phyloP scores from a whole-genome alignment of 1,140 invertebrate genomes.

The Drosophila pallidifrons region DNA sequence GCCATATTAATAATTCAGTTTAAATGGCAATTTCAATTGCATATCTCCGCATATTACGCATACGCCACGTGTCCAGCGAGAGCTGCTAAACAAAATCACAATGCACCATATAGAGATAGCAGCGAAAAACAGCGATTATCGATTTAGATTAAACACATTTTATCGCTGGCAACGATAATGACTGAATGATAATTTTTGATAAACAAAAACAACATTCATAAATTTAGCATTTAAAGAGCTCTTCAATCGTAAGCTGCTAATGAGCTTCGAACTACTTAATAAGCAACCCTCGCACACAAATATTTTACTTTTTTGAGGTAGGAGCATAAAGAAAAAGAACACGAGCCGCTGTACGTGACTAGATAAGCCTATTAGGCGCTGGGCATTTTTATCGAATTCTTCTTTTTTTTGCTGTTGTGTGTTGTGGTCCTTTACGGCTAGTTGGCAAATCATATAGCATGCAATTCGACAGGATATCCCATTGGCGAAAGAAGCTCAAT shows the following conservation, averaged over 20 bases:
- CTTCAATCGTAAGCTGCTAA: background rate
- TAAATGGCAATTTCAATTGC: constrained; percentile 49
- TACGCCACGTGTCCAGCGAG: constrained; percentile 28
- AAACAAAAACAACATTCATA: background rate
- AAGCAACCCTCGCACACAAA: constrained; percentile 12
- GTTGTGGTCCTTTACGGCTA: constrained; percentile 11
- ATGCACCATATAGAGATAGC: background rate
- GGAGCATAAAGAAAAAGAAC: background rate
- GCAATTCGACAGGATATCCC: constrained; percentile 30
- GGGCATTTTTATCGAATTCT: too few relatives aligned
- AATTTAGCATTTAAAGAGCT: background rate
- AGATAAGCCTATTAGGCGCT: constrained; percentile 60
- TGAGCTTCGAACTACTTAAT: background rate
- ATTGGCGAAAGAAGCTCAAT: background rate
- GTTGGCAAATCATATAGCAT: constrained; percentile 28
- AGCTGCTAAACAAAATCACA: background rate
- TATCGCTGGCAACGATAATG: background rate
- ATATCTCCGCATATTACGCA: constrained; percentile 11
- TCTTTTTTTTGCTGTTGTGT: too few relatives aligned
- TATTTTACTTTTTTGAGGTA: constrained; percentile 2
- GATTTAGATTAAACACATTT: background rate
- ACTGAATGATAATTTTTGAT: background rate
- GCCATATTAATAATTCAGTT: constrained; percentile 61
- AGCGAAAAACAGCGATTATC: background rate
- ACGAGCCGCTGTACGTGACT: constrained; percentile 62